Percentiles rank a stretch among this genome's conserved stretches.
phyloP scores from a whole-genome alignment of 1,140 invertebrate genomes.

The Hormaphis cornu region DNA sequence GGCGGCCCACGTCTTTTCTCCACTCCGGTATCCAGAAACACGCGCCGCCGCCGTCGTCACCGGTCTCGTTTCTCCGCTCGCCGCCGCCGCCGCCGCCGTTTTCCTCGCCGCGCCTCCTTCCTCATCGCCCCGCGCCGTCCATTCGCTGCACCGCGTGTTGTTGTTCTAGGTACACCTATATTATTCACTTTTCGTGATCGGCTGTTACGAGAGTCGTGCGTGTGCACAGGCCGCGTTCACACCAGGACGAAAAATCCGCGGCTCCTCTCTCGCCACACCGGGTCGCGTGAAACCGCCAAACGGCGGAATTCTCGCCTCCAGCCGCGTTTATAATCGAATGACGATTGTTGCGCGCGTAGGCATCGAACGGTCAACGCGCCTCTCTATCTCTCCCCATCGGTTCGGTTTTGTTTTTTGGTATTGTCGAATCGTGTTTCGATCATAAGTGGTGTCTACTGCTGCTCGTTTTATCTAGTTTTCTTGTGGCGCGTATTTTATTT shows the following conservation, averaged over 20 bases:
- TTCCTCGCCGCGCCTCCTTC: no score
- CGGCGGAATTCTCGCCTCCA: not conserved
- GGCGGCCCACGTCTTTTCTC: conserved; percentile 23
- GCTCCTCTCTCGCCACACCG: not conserved
- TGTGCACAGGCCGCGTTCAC: not conserved
- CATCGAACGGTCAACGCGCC: no score
- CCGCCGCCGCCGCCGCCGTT: no score
- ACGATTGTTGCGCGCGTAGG: no score
- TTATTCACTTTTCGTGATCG: conserved; percentile 30
- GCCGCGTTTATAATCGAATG: conserved; percentile 3
- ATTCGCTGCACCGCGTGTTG: no score
- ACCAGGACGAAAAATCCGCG: not conserved
- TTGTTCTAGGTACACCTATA: not conserved
- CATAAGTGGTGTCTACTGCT: not conserved
- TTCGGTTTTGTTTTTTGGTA: no score
- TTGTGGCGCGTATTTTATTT: no score
- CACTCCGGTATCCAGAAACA: conserved; percentile 23
- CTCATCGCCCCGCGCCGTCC: no score
- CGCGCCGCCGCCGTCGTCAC: not conserved
- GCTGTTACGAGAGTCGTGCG: not conserved
- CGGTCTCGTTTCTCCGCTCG: not conserved
- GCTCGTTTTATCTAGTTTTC: not conserved
- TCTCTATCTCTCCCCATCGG: no score
- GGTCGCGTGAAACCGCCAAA: not conserved
- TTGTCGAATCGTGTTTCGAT: not conserved